Evolutionary conservation across 2,888 invertebrate species (phyloP).

Genomic region (Cabera pusaria): DNA sequence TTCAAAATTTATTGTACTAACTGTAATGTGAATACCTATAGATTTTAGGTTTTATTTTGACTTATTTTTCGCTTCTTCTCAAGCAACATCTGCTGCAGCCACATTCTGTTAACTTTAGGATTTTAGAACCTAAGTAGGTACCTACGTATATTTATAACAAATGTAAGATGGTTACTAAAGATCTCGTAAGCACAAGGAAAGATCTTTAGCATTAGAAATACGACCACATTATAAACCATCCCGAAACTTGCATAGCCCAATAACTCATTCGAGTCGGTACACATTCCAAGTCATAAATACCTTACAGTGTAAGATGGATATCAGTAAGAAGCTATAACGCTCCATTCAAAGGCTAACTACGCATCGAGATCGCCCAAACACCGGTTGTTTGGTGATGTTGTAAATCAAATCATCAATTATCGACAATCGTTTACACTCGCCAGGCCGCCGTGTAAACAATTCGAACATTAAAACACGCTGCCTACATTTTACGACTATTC

Average conservation of each 20-base stretch:
- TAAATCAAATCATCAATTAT: constrained; percentile 84
- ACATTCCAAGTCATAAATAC: constrained; percentile 32
- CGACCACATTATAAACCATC: constrained; percentile 25
- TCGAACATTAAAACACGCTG: constrained; percentile 76
- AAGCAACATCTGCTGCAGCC: no score
- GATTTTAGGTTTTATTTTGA: no score
- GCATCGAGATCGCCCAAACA: constrained; percentile 73
- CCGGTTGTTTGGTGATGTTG: constrained; percentile 81
- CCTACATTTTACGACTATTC: constrained; percentile 77
- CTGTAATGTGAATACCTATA: no score
- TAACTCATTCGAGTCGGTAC: constrained; percentile 29
- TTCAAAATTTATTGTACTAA: no score
- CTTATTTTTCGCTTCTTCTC: no score
- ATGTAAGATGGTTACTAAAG: no score
- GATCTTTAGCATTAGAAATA: constrained; percentile 11
- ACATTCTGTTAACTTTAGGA: no score
- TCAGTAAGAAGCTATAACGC: constrained; percentile 49
- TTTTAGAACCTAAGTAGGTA: no score
- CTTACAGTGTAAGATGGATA: constrained; percentile 35
- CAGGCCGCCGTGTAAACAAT: constrained; percentile 82
- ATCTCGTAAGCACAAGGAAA: constrained; percentile 3
- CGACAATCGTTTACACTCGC: constrained; percentile 81
- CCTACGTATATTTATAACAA: no score
- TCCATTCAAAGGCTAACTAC: constrained; percentile 68
- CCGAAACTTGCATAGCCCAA: constrained; percentile 24